Evolutionary conservation across 2,797 vertebrate genomes (phyloP), one percentile per base, ranked within the genome.

Genomic region (Tarsius wallacei): DNA sequence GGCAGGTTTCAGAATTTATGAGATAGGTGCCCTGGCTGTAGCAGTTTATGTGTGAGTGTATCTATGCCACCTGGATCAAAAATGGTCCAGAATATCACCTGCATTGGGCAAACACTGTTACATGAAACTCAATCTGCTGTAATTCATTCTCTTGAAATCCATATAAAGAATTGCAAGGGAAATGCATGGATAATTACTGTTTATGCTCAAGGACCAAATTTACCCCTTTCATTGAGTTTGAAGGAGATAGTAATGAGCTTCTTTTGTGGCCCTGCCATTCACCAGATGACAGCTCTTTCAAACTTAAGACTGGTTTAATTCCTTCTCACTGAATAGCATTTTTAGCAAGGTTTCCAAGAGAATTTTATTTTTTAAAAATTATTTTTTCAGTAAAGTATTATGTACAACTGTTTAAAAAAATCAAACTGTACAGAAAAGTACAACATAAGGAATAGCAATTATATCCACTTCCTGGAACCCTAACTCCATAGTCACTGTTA

Each of bases 151-250:
- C 91, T 76, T 93, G 93, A 96, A 96, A 95, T 96, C 96, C 92
- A 94, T 92, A 96, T 97, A 94, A 92, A 96, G 84, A 95, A 97
- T 85, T 93, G 90, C 87, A 91, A 96, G 92, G 71, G 84, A 96
- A 97, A 97, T 96, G 94, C 93, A 80, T 71, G 87, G 95, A 82
- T 97, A 97, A 97, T 98, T 98, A 97, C 91, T 97, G 95, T 96
- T 97, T 97, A 97, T 96, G 68, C 53, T 97, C 55, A 80, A 96
- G 94, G 77, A 96, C 97, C 93, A 97, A 96, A 96, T 97, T 96
- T 94, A 91, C 77, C 71, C 83, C 83, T 97, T 98, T 85, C 84
- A 96, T 70, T 96, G 97, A 87, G 68, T 87, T 95, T 89, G 94
- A 87, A 96, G 96, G 73, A 74, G 70, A 55, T 91, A 92, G 90